Conservation (phyloP, 2,797 vertebrate species). For the Sebastes umbrosus region DNA sequence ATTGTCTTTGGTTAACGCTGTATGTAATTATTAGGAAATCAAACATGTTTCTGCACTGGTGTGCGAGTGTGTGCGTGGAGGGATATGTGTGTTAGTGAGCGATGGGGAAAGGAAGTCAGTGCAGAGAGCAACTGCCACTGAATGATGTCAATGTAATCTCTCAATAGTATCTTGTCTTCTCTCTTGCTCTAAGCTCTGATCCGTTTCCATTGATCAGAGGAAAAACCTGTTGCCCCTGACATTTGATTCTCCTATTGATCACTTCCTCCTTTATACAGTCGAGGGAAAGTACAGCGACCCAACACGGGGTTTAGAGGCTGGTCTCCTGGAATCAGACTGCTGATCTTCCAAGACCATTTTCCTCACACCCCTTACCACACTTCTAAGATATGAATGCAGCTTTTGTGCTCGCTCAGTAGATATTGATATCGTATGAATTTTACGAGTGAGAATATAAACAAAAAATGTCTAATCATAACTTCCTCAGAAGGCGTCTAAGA, state of each 20-base stretch:
- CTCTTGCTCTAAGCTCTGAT: conserved; percentile 80
- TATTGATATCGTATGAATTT: neutral
- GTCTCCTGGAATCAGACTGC: conserved; percentile 69
- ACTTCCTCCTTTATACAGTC: conserved; percentile 86
- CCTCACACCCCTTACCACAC: neutral
- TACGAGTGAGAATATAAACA: neutral
- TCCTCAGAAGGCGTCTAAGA: neutral
- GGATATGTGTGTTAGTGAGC: conserved; percentile 28
- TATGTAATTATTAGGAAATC: neutral
- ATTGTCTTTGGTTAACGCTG: neutral
- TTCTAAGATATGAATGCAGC: neutral
- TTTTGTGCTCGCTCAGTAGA: neutral
- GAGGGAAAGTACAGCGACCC: conserved; percentile 77
- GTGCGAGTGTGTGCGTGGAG: neutral
- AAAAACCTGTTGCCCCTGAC: conserved; percentile 84
- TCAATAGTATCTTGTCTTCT: conserved; percentile 82
- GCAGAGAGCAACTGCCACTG: conserved; percentile 64
- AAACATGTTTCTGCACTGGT: neutral
- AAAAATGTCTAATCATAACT: neutral
- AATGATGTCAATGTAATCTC: conserved; percentile 83
- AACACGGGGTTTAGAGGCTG: conserved; percentile 58
- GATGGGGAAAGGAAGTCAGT: conserved; percentile 43
- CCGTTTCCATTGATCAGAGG: conserved; percentile 85
- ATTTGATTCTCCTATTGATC: conserved; percentile 86
- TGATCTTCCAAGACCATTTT: conserved; percentile 56